phyloP scores from a whole-genome alignment of 2,797 vertebrate species.

The Cossypha dichroa region DNA sequence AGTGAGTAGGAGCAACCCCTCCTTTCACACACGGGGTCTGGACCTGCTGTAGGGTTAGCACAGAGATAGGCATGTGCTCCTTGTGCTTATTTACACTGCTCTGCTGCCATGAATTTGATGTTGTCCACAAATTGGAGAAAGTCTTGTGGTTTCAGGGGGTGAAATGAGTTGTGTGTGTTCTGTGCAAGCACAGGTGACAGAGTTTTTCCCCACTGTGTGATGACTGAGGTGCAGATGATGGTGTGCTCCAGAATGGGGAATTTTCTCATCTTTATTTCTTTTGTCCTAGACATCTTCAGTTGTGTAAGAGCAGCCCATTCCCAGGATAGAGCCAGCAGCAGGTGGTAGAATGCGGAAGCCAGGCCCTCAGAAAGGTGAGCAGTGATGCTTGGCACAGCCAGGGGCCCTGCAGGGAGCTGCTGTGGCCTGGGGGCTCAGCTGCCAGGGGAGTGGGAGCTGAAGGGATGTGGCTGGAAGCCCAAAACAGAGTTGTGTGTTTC shows the following conservation, averaged over 20 bases:
- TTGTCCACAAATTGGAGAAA: background rate
- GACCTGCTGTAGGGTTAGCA: background rate
- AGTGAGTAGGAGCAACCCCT: background rate
- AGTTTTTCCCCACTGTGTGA: background rate
- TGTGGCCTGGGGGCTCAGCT: background rate
- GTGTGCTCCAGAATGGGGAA: background rate
- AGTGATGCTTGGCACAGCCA: background rate
- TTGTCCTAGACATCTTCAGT: constrained; percentile 66
- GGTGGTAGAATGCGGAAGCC: constrained; percentile 90
- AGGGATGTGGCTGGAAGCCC: background rate
- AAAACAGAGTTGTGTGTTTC: fast-evolving
- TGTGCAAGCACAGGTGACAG: background rate
- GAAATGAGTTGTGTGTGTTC: background rate
- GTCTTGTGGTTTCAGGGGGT: background rate
- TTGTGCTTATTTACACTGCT: background rate
- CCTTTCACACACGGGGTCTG: fast-evolving
- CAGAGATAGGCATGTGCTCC: background rate
- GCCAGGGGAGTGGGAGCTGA: fast-evolving
- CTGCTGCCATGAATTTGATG: background rate
- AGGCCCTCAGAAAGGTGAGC: constrained; percentile 88
- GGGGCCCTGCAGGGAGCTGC: background rate
- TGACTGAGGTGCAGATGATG: background rate
- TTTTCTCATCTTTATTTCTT: constrained; percentile 52
- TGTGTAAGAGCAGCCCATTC: constrained; percentile 41
- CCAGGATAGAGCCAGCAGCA: constrained; percentile 44